Percentiles rank a stretch among this genome's conserved stretches.
Conservation (phyloP, 2,113 vertebrate genomes). For the Emydocephalus ijimae region DNA sequence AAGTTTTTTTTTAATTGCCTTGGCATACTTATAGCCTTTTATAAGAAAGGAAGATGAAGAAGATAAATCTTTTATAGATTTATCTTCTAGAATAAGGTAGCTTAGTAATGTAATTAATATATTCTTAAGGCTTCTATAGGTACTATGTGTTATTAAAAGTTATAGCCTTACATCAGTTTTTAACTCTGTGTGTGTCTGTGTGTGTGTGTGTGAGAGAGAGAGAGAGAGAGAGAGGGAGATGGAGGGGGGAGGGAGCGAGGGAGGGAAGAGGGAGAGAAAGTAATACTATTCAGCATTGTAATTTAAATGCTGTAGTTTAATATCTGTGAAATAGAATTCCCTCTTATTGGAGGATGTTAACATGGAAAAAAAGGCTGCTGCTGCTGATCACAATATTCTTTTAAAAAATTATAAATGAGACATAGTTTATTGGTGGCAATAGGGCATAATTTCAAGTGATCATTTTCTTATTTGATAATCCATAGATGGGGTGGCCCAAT, state of each 20-base stretch:
- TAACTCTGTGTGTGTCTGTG: neutral
- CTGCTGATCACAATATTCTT: neutral
- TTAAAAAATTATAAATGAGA: neutral
- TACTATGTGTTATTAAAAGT: slow-evolving; percentile 1
- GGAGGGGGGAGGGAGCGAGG: neutral
- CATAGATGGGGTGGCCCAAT: neutral
- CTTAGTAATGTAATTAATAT: neutral
- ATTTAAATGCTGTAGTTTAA: neutral
- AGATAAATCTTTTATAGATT: neutral
- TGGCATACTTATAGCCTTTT: neutral
- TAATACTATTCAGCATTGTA: neutral
- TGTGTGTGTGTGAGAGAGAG: neutral
- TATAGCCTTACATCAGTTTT: neutral
- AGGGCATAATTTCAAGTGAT: neutral
- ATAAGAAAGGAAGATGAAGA: neutral
- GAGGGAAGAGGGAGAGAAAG: neutral
- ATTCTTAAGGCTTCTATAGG: neutral
- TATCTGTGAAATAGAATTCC: neutral
- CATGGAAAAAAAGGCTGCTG: neutral
- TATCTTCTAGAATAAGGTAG: neutral
- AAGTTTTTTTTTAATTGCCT: rapidly evolving
- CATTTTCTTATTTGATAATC: neutral
- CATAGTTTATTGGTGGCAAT: neutral
- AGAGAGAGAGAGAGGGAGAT: neutral
- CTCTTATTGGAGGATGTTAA: neutral